Base-by-base conservation (phyloP, 1,140 invertebrate species). In the Pantala flavescens region DNA sequence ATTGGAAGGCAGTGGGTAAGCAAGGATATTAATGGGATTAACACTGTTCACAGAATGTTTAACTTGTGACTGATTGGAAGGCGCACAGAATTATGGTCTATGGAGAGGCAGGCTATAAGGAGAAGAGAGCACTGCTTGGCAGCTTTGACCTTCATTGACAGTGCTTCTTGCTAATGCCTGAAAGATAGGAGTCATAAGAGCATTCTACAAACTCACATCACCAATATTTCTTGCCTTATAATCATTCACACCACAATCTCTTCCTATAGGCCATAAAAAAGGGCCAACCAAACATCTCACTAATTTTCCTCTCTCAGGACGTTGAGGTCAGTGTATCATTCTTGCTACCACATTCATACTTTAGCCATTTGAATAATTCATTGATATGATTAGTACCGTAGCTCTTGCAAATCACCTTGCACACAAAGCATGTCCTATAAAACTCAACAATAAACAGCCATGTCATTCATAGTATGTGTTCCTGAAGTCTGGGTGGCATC, bases 391-490 rank as follows among this genome's bases (percentile, higher is more conserved):
- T 63, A 21, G n/a, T 63, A 63, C 49, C 49, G 12, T 63, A 63
- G 49, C 49, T 21, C 14, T 63, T 16, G 49, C 14, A 63, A 63
- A 63, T 63, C 49, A 63, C 49, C 49, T 63, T 21, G 49, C 49
- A 63, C 49, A 63, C 49, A 63, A 63, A 63, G 49, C 49, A 63
- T 63, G 49, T 63, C 49, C 49, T 63, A 63, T 7, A 63, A 63
- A 63, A 63, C 49, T 63, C 49, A 63, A 63, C 49, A 63, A 63
- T 63, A 63, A 63, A 63, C 49, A 63, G 49, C 49, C 49, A 21
- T 63, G 14, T 63, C n/a, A 16, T 21, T 21, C 49, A 16, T 7
- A 63, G 49, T 36, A 36, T 9, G 28, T 63, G 49, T 63, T 3
- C 49, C 49, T 63, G 16, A 63, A 63, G n/a, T 21, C 49, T 19